Conservation (phyloP, 2,888 invertebrate genomes). For the Esperia sulphurella region DNA sequence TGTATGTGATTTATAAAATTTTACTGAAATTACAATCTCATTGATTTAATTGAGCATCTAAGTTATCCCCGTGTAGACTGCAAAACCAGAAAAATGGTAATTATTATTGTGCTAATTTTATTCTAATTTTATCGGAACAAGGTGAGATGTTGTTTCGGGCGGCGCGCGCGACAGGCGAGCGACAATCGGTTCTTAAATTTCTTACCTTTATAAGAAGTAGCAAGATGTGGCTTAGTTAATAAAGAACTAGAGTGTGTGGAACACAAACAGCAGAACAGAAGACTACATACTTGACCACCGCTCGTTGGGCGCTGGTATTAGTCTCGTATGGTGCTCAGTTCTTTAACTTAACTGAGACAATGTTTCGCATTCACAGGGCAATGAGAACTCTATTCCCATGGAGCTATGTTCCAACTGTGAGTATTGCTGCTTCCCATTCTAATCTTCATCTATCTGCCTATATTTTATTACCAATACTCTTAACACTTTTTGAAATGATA, state of each 20-base stretch:
- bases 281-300: no score
- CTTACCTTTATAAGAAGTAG: no score
- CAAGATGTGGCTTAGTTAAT: no score
- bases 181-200: no score
- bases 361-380: slow-evolving; percentile 83
- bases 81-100: slow-evolving; percentile 29
- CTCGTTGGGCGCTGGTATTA: no score
- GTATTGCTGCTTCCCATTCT: slow-evolving; percentile 56
- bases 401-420: slow-evolving; percentile 98
- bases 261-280: no score
- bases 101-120: slow-evolving; percentile 17
- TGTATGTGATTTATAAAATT: background rate
- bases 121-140: background rate
- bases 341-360: no score
- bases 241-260: no score
- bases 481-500: background rate
- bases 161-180: background rate
- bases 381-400: slow-evolving; percentile 97
- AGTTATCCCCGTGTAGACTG: background rate
- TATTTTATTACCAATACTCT: background rate
- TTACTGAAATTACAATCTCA: background rate
- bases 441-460: slow-evolving; percentile 14
- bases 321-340: no score
- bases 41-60: background rate
- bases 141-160: slow-evolving; percentile 4